Conservation (phyloP, 30 jellyfish, hydroid and myxozoan species). For the Catostylus mosaicus region DNA sequence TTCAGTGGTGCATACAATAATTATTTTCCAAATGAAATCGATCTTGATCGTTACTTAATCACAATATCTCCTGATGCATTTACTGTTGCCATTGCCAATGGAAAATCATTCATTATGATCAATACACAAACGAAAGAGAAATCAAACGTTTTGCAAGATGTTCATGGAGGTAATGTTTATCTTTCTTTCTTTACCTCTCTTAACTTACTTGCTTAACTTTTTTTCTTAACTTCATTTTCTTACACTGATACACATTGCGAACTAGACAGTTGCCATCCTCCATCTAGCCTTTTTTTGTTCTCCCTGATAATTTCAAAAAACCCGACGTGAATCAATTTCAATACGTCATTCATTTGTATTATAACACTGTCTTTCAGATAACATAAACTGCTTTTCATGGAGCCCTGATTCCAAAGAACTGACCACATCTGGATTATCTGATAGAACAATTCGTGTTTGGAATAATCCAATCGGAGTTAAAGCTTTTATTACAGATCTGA, state of each 20-base stretch:
- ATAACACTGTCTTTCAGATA: conserved; percentile 46
- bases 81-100: conserved; percentile 89
- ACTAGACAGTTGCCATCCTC: too few species aligned
- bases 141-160: conserved; percentile 80
- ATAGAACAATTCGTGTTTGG: conserved; percentile 90
- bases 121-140: conserved; percentile 64
- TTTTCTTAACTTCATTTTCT: too few species aligned
- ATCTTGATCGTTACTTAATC: conserved; percentile 30
- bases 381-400: conserved; percentile 83
- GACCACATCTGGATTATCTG: conserved; percentile 89
- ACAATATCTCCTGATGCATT: conserved; percentile 89
- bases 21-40: conserved; percentile 24
- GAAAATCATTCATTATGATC: conserved; percentile 62
- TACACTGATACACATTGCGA: too few species aligned
- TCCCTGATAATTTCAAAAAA: too few species aligned
- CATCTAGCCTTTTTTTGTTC: too few species aligned
- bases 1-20: conserved; percentile 62
- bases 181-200: too few species aligned
- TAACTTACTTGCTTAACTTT: too few species aligned
- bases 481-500: conserved; percentile 72
- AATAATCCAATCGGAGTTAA: conserved; percentile 88
- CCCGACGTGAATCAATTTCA: too few species aligned
- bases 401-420: conserved; percentile 84
- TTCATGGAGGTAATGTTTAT: conserved; percentile 84
- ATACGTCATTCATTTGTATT: too few species aligned